These are phyloP conservation scores for Trachelipus rathkii DNA, from an alignment of 1,140 invertebrate species.

Conservation along the genomic window DNA sequence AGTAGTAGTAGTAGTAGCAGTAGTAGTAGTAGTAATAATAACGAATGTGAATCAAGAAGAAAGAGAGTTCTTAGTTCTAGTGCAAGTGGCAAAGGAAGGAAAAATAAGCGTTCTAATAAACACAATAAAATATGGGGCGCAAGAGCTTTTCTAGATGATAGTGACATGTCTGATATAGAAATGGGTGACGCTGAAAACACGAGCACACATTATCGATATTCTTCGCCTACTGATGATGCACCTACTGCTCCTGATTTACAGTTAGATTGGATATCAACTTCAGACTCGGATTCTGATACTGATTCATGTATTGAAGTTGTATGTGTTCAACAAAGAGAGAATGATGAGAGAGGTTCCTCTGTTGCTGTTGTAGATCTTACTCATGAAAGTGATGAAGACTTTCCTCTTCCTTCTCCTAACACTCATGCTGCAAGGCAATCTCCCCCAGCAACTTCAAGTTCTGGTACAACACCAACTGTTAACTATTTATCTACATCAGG, in stretches of 20 bases:
- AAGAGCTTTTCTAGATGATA: neutral
- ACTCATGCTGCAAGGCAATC: constrained; percentile 1
- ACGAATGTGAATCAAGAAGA: neutral
- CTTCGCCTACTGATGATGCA: constrained; percentile 52
- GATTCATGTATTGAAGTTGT: constrained; percentile 60
- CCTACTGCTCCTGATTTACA: constrained; percentile 71
- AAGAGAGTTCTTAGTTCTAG: constrained; percentile 19
- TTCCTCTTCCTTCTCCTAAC: constrained; percentile 5
- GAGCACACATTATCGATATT: neutral
- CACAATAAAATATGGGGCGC: neutral
- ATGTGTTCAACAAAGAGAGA: constrained; percentile 51
- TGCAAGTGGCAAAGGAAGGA: constrained; percentile 20
- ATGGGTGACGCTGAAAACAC: constrained; percentile 4
- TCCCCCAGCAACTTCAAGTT: neutral
- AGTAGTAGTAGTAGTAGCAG: neutral
- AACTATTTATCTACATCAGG: constrained; percentile 27
- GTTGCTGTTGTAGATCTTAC: constrained; percentile 63
- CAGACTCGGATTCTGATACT: constrained; percentile 47
- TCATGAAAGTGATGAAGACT: constrained; percentile 61
- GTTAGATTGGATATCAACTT: constrained; percentile 64
- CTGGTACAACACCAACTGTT: constrained; percentile 4
- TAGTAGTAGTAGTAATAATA: neutral
- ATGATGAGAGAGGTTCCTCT: constrained; percentile 45
- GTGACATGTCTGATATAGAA: constrained; percentile 17
- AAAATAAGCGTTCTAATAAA: constrained; percentile 10